These are phyloP conservation scores for Stegophylla sp. DNA, from an alignment of 2,888 invertebrate species.

Conservation along the genomic window DNA sequence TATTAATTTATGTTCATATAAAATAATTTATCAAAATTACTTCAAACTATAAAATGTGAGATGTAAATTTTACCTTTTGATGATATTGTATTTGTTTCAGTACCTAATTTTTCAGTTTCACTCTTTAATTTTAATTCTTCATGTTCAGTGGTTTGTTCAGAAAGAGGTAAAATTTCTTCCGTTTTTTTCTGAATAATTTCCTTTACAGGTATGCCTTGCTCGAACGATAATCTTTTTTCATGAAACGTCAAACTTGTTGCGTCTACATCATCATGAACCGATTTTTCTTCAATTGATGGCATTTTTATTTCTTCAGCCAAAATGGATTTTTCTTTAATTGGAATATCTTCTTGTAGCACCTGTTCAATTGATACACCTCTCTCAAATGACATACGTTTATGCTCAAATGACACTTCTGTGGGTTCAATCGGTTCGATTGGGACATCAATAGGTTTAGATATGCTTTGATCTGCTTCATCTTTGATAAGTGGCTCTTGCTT, in stretches of 20 bases:
- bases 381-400: constrained; percentile 63
- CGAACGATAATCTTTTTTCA: constrained; percentile 60
- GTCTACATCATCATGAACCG: constrained; percentile 22
- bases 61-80: neutral
- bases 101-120: neutral
- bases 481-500: constrained; percentile 60
- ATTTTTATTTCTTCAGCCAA: constrained; percentile 61
- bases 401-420: constrained; percentile 62
- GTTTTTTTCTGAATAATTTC: constrained; percentile 64
- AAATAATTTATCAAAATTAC: too few relatives aligned
- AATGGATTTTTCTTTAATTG: constrained; percentile 44
- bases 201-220: constrained; percentile 60
- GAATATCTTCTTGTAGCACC: constrained; percentile 52
- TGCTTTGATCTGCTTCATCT: constrained; percentile 17
- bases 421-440: constrained; percentile 61
- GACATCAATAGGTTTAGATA: constrained; percentile 23
- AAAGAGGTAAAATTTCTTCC: constrained; percentile 65
- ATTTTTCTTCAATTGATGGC: constrained; percentile 57
- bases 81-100: neutral
- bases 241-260: constrained; percentile 58
- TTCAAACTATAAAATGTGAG: neutral
- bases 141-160: neutral
- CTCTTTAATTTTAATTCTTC: neutral
- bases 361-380: constrained; percentile 61
- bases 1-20: too few relatives aligned